phyloP scores from a whole-genome alignment of 2,797 vertebrate species.

The Pseudotriccus pelzelni region DNA sequence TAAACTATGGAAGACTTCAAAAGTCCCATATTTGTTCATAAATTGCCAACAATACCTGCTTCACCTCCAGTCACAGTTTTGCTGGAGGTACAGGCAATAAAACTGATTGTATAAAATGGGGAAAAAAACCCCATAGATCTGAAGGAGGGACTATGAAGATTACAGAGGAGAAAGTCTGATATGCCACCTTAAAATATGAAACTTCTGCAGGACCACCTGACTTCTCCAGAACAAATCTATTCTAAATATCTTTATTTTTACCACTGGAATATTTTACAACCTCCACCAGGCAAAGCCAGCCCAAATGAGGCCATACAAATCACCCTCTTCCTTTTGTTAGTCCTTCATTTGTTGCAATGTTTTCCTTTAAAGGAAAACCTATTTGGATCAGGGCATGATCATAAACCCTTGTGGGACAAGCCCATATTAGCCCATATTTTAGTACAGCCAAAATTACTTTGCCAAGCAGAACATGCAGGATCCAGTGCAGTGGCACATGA shows the following conservation, averaged over 20 bases:
- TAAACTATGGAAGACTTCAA: neutral
- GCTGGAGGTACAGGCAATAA: neutral
- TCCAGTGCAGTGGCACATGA: neutral
- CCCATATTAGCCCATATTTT: neutral
- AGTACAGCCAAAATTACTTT: neutral
- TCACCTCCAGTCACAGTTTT: neutral
- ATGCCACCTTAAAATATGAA: neutral
- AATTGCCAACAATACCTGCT: neutral
- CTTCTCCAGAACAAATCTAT: neutral
- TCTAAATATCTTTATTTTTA: neutral
- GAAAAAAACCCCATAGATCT: neutral
- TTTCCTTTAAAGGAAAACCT: slow-evolving; percentile 44
- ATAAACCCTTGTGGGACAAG: neutral
- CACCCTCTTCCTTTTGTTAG: neutral
- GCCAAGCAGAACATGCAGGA: neutral
- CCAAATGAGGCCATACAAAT: neutral
- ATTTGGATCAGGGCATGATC: neutral
- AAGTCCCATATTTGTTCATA: neutral
- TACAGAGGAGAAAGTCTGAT: neutral
- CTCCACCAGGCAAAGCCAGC: neutral
- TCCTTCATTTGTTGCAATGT: neutral
- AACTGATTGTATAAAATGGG: neutral
- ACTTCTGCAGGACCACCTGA: neutral
- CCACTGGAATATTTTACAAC: neutral
- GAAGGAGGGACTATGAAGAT: neutral